Evolutionary conservation across 35 echinoderm and acorn worm species (phyloP).

Genomic region (Lytechinus pictus): DNA sequence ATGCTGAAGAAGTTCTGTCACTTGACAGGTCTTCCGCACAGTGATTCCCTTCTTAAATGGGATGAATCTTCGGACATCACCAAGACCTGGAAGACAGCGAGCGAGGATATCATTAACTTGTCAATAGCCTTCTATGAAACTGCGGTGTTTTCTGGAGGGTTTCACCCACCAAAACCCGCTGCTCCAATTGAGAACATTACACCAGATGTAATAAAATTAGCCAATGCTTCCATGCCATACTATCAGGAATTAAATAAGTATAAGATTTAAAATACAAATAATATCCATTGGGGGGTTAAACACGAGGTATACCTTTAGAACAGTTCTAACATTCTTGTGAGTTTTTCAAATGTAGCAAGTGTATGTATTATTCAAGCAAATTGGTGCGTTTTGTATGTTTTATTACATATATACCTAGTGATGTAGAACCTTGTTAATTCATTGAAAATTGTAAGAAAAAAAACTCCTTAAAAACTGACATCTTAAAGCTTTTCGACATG

Average conservation of each 20-base stretch:
- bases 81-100: slow-evolving; percentile 18
- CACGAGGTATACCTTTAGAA: too few species aligned
- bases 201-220: neutral
- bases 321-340: too few species aligned
- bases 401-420: too few species aligned
- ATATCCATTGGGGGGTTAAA: too few species aligned
- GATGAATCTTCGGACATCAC: slow-evolving; percentile 32
- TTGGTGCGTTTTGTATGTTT: too few species aligned
- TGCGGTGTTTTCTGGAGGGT: neutral
- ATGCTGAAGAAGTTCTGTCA: slow-evolving; percentile 55
- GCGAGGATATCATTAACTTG: neutral
- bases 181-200: neutral
- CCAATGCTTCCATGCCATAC: neutral
- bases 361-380: too few species aligned
- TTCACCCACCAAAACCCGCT: neutral
- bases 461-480: too few species aligned
- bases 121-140: neutral
- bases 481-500: too few species aligned
- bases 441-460: too few species aligned
- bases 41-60: slow-evolving; percentile 55
- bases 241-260: neutral
- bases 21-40: slow-evolving; percentile 28
- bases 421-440: too few species aligned
- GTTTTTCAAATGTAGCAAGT: too few species aligned
- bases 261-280: neutral